Conservation (phyloP, 2,888 invertebrate species). For the Patella pellucida region DNA sequence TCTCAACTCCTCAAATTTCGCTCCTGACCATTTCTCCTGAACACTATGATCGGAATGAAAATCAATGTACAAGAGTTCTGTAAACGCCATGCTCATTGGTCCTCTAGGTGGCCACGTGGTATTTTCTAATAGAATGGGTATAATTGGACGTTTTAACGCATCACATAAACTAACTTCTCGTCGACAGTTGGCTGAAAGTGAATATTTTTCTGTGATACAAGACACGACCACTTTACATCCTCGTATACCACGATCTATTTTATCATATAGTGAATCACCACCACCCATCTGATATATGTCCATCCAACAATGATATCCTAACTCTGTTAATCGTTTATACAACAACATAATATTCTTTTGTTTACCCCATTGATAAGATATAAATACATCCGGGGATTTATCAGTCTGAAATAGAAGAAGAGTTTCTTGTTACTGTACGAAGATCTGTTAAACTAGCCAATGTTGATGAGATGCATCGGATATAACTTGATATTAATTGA, state of each 20-base stretch:
- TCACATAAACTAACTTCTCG: slow-evolving; percentile 66
- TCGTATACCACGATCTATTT: slow-evolving; percentile 60
- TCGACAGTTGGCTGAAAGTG: slow-evolving; percentile 66
- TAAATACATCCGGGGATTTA: slow-evolving; percentile 48
- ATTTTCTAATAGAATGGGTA: slow-evolving; percentile 65
- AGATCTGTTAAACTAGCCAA: no score
- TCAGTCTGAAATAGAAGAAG: not conserved
- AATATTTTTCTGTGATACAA: slow-evolving; percentile 66
- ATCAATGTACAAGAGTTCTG: slow-evolving; percentile 62
- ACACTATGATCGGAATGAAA: slow-evolving; percentile 44
- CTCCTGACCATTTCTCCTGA: slow-evolving; percentile 51
- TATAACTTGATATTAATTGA: no score
- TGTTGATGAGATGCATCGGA: no score
- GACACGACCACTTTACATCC: slow-evolving; percentile 59
- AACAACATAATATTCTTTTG: slow-evolving; percentile 55
- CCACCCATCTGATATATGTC: slow-evolving; percentile 67
- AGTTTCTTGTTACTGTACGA: no score
- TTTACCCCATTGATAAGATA: slow-evolving; percentile 67
- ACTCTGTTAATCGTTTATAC: slow-evolving; percentile 49
- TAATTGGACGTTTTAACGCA: slow-evolving; percentile 64
- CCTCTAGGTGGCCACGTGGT: slow-evolving; percentile 66
- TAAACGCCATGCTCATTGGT: slow-evolving; percentile 67
- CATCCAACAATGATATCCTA: slow-evolving; percentile 64
- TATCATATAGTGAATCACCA: slow-evolving; percentile 65
- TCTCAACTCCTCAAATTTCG: slow-evolving; percentile 48